These are phyloP conservation scores for Hoplostethus mediterraneus DNA, from an alignment of 2,797 vertebrate species.

Conservation along the genomic window DNA sequence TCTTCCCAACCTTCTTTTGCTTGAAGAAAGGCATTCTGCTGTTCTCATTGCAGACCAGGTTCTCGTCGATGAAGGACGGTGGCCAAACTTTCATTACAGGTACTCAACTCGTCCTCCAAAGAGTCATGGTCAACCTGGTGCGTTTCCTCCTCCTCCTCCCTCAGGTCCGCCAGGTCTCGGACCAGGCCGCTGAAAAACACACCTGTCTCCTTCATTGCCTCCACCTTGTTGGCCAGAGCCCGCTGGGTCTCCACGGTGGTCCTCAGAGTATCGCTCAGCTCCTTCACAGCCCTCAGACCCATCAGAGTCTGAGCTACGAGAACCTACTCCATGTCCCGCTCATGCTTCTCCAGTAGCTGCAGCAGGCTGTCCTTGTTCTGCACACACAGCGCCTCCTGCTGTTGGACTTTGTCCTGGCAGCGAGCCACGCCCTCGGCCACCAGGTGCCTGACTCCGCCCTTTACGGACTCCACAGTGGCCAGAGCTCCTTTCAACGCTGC, in stretches of 20 bases:
- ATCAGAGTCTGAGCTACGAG: slow-evolving; percentile 83
- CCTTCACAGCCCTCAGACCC: slow-evolving; percentile 79
- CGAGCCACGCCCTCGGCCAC: slow-evolving; percentile 82
- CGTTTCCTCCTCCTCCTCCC: too few species aligned
- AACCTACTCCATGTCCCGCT: slow-evolving; percentile 82
- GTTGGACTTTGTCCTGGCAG: slow-evolving; percentile 79
- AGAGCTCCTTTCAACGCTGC: slow-evolving; percentile 81
- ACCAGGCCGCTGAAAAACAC: slow-evolving; percentile 80
- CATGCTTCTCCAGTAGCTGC: slow-evolving; percentile 87
- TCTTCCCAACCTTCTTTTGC: slow-evolving; percentile 88
- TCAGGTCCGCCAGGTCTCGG: slow-evolving; percentile 78
- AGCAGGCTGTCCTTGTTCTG: slow-evolving; percentile 84
- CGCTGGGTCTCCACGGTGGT: slow-evolving; percentile 82
- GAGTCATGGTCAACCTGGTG: too few species aligned
- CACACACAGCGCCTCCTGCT: slow-evolving; percentile 82
- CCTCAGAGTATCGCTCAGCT: slow-evolving; percentile 83
- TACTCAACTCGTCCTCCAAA: too few species aligned
- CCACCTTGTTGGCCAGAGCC: slow-evolving; percentile 85
- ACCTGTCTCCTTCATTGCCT: slow-evolving; percentile 86
- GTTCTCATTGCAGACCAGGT: slow-evolving; percentile 84
- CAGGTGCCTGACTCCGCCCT: slow-evolving; percentile 81
- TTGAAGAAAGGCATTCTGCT: slow-evolving; percentile 93
- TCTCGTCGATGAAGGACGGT: slow-evolving; percentile 81
- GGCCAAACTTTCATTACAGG: too few species aligned
- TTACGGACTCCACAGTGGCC: slow-evolving; percentile 79